A percentile compares a stretch with the other conserved stretches of the same genome.
phyloP scores from a whole-genome alignment of 1,140 invertebrate species.

The Epicauta chinensis region DNA sequence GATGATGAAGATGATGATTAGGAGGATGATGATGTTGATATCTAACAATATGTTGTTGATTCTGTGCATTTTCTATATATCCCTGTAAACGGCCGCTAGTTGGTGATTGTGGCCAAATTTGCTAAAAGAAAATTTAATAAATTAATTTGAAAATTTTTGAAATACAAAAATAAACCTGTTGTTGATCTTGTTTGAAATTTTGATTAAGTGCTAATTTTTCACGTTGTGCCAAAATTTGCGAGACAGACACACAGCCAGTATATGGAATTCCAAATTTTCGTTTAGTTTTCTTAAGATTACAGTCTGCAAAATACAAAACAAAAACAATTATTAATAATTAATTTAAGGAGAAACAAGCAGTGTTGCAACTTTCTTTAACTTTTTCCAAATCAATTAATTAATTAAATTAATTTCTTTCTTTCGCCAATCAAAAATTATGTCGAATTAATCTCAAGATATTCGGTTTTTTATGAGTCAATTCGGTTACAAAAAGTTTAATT shows the following conservation, averaged over 20 bases:
- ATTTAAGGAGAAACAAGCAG: too few relatives aligned
- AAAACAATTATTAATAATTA: too few relatives aligned
- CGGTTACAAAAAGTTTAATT: too few relatives aligned
- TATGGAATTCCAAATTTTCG: conserved; percentile 53
- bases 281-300: conserved; percentile 56
- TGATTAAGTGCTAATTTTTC: conserved; percentile 46
- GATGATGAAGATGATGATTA: too few relatives aligned
- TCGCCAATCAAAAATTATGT: too few relatives aligned
- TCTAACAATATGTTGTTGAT: conserved; percentile 30
- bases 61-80: conserved; percentile 18
- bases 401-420: too few relatives aligned
- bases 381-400: conserved; percentile 20
- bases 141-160: conserved; percentile 1
- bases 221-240: conserved; percentile 58
- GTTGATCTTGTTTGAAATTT: conserved; percentile 41
- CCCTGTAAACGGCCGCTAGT: conserved; percentile 23
- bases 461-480: too few relatives aligned
- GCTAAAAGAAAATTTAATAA: conserved; percentile 6
- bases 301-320: too few relatives aligned
- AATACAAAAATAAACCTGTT: conserved; percentile 22
- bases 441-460: too few relatives aligned
- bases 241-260: conserved; percentile 55
- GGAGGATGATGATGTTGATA: conserved; percentile 33
- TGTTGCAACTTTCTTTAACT: too few relatives aligned
- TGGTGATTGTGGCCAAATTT: conserved; percentile 25